These are phyloP conservation scores for Napeogenes sylphis DNA, from an alignment of 2,888 invertebrate species.

Conservation along the genomic window DNA sequence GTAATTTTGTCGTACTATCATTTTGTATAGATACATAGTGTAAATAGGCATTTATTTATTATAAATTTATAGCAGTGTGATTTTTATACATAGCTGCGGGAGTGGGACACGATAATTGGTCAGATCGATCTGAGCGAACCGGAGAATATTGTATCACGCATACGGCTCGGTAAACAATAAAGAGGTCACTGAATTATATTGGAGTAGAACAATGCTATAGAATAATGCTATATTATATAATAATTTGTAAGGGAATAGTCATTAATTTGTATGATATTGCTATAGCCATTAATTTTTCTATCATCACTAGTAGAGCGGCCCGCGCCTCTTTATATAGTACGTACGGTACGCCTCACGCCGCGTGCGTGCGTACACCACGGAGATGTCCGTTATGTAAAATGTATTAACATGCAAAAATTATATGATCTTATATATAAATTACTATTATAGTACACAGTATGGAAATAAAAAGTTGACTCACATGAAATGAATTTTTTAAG, in stretches of 20 bases:
- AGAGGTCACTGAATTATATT: slow-evolving; percentile 68
- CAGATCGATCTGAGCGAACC: slow-evolving; percentile 64
- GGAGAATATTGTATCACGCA: slow-evolving; percentile 62
- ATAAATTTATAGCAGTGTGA: slow-evolving; percentile 76
- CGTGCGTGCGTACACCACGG: slow-evolving; percentile 72
- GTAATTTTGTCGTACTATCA: slow-evolving; percentile 75
- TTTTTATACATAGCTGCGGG: slow-evolving; percentile 75
- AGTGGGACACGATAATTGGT: slow-evolving; percentile 63
- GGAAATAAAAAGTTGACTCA: slow-evolving; percentile 76
- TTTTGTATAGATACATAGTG: slow-evolving; percentile 78
- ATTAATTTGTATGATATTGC: slow-evolving; percentile 79
- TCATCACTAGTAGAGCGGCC: slow-evolving; percentile 59
- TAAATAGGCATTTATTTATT: slow-evolving; percentile 79
- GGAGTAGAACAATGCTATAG: slow-evolving; percentile 76
- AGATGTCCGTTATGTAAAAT: slow-evolving; percentile 77
- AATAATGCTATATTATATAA: slow-evolving; percentile 53
- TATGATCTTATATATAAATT: slow-evolving; percentile 77
- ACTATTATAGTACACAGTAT: slow-evolving; percentile 78
- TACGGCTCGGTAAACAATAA: slow-evolving; percentile 58
- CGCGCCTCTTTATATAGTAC: slow-evolving; percentile 53
- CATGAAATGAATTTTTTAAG: slow-evolving; percentile 73
- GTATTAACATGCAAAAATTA: slow-evolving; percentile 78
- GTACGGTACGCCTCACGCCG: slow-evolving; percentile 46
- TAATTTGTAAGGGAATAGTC: slow-evolving; percentile 78
- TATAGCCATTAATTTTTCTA: slow-evolving; percentile 76